A percentile compares a stretch with the other conserved stretches of the same genome.
Evolutionary conservation across 2,113 vertebrate genomes (phyloP).

Genomic region (Jacana jacana): DNA sequence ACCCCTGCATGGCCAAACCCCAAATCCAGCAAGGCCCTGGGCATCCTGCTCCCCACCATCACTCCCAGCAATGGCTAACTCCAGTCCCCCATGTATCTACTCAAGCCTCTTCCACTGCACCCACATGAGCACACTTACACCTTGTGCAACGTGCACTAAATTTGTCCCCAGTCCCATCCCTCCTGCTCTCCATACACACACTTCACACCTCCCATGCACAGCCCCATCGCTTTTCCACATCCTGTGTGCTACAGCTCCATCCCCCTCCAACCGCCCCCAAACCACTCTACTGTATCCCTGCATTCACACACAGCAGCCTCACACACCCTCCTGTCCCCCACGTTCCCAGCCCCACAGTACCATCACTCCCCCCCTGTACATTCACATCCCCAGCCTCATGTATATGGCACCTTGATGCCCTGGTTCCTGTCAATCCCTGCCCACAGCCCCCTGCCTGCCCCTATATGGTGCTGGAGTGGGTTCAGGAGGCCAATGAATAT

Average conservation of each 20-base stretch:
- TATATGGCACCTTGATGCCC: neutral
- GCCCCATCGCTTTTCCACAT: neutral
- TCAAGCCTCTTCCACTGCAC: neutral
- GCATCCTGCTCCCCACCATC: neutral
- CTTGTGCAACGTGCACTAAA: neutral
- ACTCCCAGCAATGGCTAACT: accelerated
- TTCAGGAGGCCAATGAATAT: no score
- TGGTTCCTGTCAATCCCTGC: neutral
- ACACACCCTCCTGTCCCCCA: accelerated
- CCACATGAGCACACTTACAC: neutral
- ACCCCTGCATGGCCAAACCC: neutral
- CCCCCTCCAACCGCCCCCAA: neutral
- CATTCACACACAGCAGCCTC: neutral
- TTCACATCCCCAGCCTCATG: accelerated
- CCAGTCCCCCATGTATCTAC: neutral
- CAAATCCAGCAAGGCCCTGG: neutral
- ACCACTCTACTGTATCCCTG: neutral
- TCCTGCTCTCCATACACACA: neutral
- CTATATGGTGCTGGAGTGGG: no score
- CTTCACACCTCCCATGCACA: neutral
- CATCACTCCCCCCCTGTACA: accelerated
- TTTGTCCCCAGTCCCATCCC: neutral
- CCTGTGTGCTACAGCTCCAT: neutral
- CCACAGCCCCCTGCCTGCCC: neutral
- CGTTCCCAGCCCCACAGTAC: neutral